Conservation (phyloP, 2,888 invertebrate genomes). For the Thereva nobilitata region DNA sequence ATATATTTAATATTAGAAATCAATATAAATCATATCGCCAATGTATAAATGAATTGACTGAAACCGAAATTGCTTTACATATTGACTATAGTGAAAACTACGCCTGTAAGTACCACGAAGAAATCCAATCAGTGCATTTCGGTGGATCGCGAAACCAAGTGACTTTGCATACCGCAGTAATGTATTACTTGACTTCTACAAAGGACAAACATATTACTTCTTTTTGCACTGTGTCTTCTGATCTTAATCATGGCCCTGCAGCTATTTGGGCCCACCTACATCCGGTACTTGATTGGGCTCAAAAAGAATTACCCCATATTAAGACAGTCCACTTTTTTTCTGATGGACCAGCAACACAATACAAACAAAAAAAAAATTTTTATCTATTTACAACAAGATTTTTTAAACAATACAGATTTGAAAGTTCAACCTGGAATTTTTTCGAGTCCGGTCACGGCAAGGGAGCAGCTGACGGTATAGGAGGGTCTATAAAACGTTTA, state of each 20-base stretch:
- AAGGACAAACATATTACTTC: no score
- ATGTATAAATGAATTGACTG: no score
- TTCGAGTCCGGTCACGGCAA: conserved; percentile 18
- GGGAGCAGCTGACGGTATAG: conserved; percentile 21
- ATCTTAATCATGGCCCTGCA: conserved; percentile 3
- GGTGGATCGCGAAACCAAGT: background rate
- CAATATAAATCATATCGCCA: no score
- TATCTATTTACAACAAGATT: conserved; percentile 8
- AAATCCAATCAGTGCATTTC: conserved; percentile 9
- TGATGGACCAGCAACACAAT: conserved; percentile 16
- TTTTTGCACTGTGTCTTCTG: no score
- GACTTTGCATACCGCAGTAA: conserved; percentile 14
- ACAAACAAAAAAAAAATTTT: conserved; percentile 16
- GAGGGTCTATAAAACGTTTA: conserved; percentile 9
- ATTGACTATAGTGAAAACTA: conserved; percentile 10
- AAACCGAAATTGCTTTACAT: background rate
- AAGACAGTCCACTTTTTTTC: conserved; percentile 18
- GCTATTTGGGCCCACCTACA: conserved; percentile 21
- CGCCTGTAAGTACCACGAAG: conserved; percentile 4
- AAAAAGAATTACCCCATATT: background rate
- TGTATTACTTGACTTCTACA: conserved; percentile 5
- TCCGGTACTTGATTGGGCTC: background rate
- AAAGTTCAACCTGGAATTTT: conserved; percentile 5
- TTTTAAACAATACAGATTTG: conserved; percentile 14
- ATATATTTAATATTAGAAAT: no score